Conservation (phyloP, 2,888 invertebrate genomes). For the Pandemis cinnamomeana region DNA sequence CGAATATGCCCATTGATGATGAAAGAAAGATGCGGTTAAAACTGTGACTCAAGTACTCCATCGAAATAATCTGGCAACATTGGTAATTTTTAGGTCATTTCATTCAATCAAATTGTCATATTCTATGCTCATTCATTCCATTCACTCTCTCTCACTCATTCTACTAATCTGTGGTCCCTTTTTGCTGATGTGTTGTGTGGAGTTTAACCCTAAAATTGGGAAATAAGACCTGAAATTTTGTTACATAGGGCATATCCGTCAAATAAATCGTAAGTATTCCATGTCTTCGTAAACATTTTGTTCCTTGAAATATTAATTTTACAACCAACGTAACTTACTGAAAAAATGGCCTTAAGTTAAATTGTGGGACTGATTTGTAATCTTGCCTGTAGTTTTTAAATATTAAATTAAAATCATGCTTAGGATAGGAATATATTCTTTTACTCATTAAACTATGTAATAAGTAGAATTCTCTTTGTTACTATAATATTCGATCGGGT, state of each 20-base stretch:
- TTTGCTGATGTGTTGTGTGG: conserved; percentile 38
- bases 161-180: conserved; percentile 3
- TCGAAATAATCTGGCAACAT: conserved; percentile 15
- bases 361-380: neutral
- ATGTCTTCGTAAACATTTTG: neutral
- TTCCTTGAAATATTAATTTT: neutral
- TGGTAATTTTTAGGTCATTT: conserved; percentile 4
- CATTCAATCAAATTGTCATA: neutral
- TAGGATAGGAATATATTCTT: neutral
- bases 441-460: neutral
- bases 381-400: neutral
- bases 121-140: neutral
- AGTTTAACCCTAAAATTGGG: conserved; percentile 34
- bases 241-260: conserved; percentile 1
- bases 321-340: neutral
- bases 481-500: neutral
- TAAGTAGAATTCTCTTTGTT: neutral
- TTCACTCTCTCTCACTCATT: neutral
- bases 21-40: neutral
- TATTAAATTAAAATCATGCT: neutral
- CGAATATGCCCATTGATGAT: conserved; percentile 11
- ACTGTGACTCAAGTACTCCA: conserved; percentile 13
- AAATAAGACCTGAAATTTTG: conserved; percentile 5
- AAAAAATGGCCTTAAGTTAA: neutral
- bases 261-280: conserved; percentile 29